Conservation (phyloP, 2,797 vertebrate genomes). For the Lepidocolaptes lacrymiger region DNA sequence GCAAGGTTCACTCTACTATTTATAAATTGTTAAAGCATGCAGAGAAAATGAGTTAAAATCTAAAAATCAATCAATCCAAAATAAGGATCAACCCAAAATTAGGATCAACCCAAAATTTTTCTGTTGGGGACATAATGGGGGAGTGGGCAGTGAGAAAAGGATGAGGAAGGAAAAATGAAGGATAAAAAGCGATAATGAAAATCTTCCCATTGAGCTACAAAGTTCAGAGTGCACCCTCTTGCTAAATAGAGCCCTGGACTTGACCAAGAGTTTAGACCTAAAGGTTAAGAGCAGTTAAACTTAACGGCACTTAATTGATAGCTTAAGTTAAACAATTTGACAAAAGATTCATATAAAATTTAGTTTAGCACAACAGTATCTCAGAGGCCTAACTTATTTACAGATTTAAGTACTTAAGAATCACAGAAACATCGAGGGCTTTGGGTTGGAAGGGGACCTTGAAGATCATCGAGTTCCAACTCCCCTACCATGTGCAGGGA, state of each 20-base stretch:
- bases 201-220: background rate
- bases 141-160: background rate
- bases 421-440: background rate
- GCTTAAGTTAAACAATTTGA: background rate
- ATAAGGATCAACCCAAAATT: background rate
- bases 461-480: background rate
- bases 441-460: background rate
- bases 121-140: rapidly evolving
- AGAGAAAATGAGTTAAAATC: background rate
- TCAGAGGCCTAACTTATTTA: background rate
- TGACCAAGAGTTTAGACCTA: background rate
- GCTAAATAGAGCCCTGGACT: background rate
- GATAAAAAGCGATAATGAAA: background rate
- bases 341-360: background rate
- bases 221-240: background rate
- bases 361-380: background rate
- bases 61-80: background rate
- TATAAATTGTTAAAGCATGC: background rate
- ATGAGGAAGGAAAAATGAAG: background rate
- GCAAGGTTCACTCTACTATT: background rate
- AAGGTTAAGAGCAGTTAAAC: background rate
- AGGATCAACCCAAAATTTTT: background rate
- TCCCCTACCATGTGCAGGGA: background rate
- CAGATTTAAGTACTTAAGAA: background rate
- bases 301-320: background rate